phyloP scores from a whole-genome alignment of 2,113 vertebrate species.

The Eupsittula cactorum region DNA sequence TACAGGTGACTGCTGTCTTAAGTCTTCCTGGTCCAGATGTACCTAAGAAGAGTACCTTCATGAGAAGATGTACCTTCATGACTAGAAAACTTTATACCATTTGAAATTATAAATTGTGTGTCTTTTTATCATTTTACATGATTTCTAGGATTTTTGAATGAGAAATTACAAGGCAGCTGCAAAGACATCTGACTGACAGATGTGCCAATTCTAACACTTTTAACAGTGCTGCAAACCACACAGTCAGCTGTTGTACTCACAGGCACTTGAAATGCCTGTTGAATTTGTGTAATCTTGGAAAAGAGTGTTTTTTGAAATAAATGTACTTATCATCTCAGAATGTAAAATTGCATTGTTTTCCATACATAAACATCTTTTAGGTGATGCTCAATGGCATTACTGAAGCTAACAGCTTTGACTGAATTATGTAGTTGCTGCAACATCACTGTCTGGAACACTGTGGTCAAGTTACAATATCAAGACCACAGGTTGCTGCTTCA shows the following conservation, averaged over 20 bases:
- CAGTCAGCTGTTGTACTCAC: neutral
- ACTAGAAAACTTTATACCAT: neutral
- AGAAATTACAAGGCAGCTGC: neutral
- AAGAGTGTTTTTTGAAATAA: neutral
- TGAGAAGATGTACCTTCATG: neutral
- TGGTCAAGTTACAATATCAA: neutral
- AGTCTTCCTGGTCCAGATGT: neutral
- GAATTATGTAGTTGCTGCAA: neutral
- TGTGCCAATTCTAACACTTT: neutral
- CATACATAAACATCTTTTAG: neutral
- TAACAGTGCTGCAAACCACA: neutral
- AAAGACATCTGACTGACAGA: neutral
- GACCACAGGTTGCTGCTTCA: neutral
- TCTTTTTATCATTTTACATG: neutral
- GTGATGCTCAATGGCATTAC: neutral
- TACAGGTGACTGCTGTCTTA: neutral
- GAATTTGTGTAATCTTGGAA: neutral
- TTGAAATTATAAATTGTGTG: neutral
- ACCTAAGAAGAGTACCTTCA: neutral
- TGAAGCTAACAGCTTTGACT: neutral
- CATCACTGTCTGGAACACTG: neutral
- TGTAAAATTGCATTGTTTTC: neutral
- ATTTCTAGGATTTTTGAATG: neutral
- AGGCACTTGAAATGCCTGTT: neutral
- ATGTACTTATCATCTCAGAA: neutral